These are phyloP conservation scores for Limanda limanda DNA, from an alignment of 2,113 vertebrate genomes.

Conservation along the genomic window DNA sequence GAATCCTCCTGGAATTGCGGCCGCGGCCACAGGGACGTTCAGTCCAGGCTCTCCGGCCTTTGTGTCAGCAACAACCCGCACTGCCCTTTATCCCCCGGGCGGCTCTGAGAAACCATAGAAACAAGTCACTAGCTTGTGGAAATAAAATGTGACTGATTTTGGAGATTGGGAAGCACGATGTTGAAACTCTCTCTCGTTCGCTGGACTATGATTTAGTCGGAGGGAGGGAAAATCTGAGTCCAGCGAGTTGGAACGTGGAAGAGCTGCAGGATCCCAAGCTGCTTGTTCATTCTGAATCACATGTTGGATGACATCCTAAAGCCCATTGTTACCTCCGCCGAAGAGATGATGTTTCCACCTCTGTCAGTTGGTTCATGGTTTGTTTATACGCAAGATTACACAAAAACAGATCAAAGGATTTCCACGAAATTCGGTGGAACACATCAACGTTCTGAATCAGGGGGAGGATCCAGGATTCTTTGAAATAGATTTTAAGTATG, in stretches of 20 bases:
- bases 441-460: too few species aligned
- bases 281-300: conserved; percentile 27
- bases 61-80: conserved; percentile 63
- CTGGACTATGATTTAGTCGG: conserved; percentile 62
- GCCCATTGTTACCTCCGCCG: too few species aligned
- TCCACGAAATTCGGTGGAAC: too few species aligned
- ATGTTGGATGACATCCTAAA: not conserved
- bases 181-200: conserved; percentile 52
- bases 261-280: conserved; percentile 36
- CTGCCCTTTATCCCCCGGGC: conserved; percentile 66
- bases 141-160: conserved; percentile 72
- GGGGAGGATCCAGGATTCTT: too few species aligned
- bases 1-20: conserved; percentile 75
- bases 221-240: conserved; percentile 40
- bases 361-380: too few species aligned
- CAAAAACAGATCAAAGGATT: too few species aligned
- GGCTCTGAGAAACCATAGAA: conserved; percentile 75
- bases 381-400: too few species aligned
- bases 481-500: too few species aligned
- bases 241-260: conserved; percentile 30
- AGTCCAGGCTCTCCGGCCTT: conserved; percentile 58
- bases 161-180: conserved; percentile 65
- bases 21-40: conserved; percentile 45
- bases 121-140: conserved; percentile 69
- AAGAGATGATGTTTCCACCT: too few species aligned